Conservation (phyloP, 2,113 vertebrate genomes). For the Leptobrachium leishanense region DNA sequence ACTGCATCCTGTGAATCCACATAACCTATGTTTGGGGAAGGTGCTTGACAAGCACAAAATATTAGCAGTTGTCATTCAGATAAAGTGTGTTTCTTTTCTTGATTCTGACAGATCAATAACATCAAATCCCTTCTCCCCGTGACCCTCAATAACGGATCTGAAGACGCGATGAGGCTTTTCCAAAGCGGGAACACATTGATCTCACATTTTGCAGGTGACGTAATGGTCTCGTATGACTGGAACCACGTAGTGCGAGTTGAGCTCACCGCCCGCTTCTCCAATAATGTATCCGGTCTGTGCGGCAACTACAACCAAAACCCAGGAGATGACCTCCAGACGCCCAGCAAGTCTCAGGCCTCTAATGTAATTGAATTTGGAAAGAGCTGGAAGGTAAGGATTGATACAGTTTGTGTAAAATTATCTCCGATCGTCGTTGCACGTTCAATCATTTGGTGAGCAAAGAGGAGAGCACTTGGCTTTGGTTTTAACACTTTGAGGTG, state of each 20-base stretch:
- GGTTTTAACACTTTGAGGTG: neutral
- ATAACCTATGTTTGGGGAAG: too few relatives aligned
- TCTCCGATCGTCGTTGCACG: too few relatives aligned
- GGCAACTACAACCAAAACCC: slow-evolving; percentile 56
- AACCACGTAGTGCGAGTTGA: slow-evolving; percentile 59
- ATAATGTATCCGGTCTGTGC: slow-evolving; percentile 50
- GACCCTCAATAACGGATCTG: slow-evolving; percentile 55
- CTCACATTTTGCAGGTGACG: slow-evolving; percentile 58
- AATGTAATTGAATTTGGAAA: slow-evolving; percentile 5
- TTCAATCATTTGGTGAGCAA: too few relatives aligned
- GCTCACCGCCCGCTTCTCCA: slow-evolving; percentile 38
- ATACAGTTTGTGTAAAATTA: too few relatives aligned
- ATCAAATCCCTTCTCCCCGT: slow-evolving; percentile 64
- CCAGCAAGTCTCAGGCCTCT: fast-evolving
- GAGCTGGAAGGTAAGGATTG: slow-evolving; percentile 53
- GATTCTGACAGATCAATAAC: slow-evolving; percentile 63
- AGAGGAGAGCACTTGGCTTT: neutral
- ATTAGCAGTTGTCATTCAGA: too few relatives aligned
- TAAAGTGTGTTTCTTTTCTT: too few relatives aligned
- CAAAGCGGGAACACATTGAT: slow-evolving; percentile 62
- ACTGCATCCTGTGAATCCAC: too few relatives aligned
- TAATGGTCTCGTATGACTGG: slow-evolving; percentile 72
- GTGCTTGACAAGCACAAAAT: too few relatives aligned
- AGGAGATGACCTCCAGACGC: slow-evolving; percentile 4
- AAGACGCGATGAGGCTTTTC: slow-evolving; percentile 47